phyloP scores from a whole-genome alignment of 1,140 invertebrate species.

The Glossosoma conforme region DNA sequence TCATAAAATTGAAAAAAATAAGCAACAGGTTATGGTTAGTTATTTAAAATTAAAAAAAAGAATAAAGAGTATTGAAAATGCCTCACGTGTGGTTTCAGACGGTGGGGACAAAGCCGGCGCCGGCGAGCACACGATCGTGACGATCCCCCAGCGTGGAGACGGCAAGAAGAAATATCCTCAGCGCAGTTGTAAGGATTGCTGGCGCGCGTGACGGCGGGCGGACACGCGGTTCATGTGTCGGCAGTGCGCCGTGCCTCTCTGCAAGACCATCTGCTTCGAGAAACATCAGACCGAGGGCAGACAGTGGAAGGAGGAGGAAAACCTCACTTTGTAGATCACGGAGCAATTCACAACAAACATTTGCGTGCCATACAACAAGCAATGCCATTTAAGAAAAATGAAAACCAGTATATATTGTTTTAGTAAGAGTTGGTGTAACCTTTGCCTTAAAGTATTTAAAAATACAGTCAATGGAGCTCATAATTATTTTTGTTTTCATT shows the following conservation, averaged over 20 bases:
- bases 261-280: constrained; percentile 48
- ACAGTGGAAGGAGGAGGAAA: constrained; percentile 6
- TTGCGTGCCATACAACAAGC: no score
- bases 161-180: constrained; percentile 52
- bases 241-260: constrained; percentile 47
- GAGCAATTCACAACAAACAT: no score
- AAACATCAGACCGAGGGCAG: constrained; percentile 37
- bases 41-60: no score
- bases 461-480: no score
- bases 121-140: constrained; percentile 43
- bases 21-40: no score
- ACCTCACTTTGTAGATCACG: neutral
- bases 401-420: no score
- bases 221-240: constrained; percentile 50
- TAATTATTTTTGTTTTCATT: no score
- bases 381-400: no score
- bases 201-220: constrained; percentile 45
- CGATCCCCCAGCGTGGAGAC: constrained; percentile 50
- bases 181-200: constrained; percentile 46
- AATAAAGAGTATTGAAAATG: constrained; percentile 26
- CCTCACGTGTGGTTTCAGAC: constrained; percentile 29
- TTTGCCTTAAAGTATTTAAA: no score
- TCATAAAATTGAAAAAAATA: no score
- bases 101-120: constrained; percentile 21
- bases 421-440: no score